Base-by-base conservation (phyloP, 2,797 vertebrate species). In the Anolis apletophallus region DNA sequence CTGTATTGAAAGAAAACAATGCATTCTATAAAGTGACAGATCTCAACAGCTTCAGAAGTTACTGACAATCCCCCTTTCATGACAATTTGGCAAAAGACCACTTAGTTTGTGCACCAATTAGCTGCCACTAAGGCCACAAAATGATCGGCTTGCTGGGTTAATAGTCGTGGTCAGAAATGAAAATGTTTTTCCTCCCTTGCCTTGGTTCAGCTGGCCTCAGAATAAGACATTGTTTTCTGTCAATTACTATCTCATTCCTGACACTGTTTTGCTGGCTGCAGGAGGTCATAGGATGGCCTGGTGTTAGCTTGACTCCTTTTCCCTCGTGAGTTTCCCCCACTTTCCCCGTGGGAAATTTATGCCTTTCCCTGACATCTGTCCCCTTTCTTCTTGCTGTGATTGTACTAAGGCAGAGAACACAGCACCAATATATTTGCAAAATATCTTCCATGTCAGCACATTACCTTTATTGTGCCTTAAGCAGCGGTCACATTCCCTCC, bases 191-290 rank as follows among this genome's bases (percentile, higher is more conserved):
- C 29, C 76, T 88, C 90, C 89, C 87, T 88, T 80, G 88, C 87
- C 91, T 89, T 91, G 94, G 94, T 94, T 96, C 95, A 93, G 91
- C 91, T 92, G 94, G 93, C 89, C 93, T 93, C 92, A 90, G 11
- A 69, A 90, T 94, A 93, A 94, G 94, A 96, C 88, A 94, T 92
- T 95, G 94, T 94, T 95, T 95, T 95, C 95, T 69, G 93, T 95
- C 94, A 89, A 93, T 90, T 94, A 95, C 95, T 96, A 94, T 92
- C 94, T 94, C 93, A 91, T 96, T 90, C 92, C 91, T 93, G 92
- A 89, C 91, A 90, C 93, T 94, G 87, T 94, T 94, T 95, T 73
- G 94, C 94, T 90, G 93, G 95, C 90, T 95, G 92, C 88, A 0
- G 12, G 90, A 94, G 94, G 94, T 95, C 94, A 94, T 80, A 59